phyloP scores from a whole-genome alignment of 2,888 invertebrate genomes.

The Steinernema hermaphroditum region DNA sequence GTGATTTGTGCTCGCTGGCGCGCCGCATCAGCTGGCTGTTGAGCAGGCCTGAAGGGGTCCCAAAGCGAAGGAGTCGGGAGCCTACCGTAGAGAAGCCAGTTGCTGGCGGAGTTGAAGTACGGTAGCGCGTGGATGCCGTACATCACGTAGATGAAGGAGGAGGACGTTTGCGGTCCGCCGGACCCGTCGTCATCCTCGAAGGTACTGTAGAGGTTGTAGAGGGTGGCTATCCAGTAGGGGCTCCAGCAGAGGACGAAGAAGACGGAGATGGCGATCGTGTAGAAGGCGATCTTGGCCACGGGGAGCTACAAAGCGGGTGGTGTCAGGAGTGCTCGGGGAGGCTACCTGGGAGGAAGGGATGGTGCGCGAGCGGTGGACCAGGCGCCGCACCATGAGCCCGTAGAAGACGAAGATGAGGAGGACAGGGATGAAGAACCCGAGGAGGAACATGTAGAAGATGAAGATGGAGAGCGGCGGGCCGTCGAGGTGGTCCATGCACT shows the following conservation, averaged over 20 bases:
- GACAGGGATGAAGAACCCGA: slow-evolving; percentile 56
- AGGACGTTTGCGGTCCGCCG: slow-evolving; percentile 38
- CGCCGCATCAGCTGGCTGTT: slow-evolving; percentile 49
- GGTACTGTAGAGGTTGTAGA: slow-evolving; percentile 59
- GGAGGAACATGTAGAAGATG: slow-evolving; percentile 46
- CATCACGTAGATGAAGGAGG: slow-evolving; percentile 61
- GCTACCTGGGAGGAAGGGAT: slow-evolving; percentile 44
- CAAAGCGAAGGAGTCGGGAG: not conserved
- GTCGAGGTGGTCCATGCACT: slow-evolving; percentile 49
- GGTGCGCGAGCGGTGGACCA: slow-evolving; percentile 56
- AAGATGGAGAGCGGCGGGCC: slow-evolving; percentile 42
- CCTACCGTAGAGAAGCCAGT: slow-evolving; percentile 62
- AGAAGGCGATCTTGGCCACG: slow-evolving; percentile 61
- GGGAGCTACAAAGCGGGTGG: slow-evolving; percentile 48
- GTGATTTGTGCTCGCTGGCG: slow-evolving; percentile 38
- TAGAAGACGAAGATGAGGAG: slow-evolving; percentile 63
- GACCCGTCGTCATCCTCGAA: slow-evolving; percentile 41
- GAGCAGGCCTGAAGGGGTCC: slow-evolving; percentile 39
- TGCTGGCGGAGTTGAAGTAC: slow-evolving; percentile 63
- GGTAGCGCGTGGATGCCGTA: slow-evolving; percentile 65
- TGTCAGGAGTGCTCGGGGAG: not conserved
- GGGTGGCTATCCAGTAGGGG: slow-evolving; percentile 64
- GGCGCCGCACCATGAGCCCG: slow-evolving; percentile 58
- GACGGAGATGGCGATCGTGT: slow-evolving; percentile 63
- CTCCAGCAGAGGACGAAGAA: slow-evolving; percentile 65